Evolutionary conservation across 1,140 invertebrate genomes (phyloP), one percentile per base, ranked within the genome.

Genomic region (Metaphire vulgaris): DNA sequence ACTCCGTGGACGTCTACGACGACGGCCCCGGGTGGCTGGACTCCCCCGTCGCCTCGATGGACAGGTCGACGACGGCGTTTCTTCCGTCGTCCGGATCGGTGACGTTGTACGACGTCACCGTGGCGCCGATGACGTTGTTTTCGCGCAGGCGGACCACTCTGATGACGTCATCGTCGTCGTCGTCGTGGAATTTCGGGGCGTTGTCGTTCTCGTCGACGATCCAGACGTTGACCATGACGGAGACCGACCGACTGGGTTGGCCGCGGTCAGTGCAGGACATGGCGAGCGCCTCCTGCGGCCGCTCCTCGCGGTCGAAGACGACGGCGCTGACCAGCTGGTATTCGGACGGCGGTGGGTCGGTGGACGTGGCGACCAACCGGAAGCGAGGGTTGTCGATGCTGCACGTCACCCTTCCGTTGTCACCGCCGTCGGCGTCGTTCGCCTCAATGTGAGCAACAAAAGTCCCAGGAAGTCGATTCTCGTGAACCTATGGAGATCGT

Each of bases 391-490:
- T 56, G 41, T 56, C 41, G 41, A 76, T 32, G 14, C 29, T 28
- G 68, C 75, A 76, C n/a, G n/a, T 26, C 30, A 76, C 33, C 33
- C n/a, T 29, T n/a, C 75, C 75, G 30, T 72, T 76, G 29, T 28
- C 69, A 21, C 75, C 75, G 28, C 31, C 69, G 71, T 76, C 75
- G 1, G 31, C 26, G 34, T 76, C 75, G 26, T 32, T 41, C 16
- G 71, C 75, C 1, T n/a, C 26, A 2, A 76, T 28, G n/a, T 76
- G 69, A 6, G 75, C 67, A 16, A 70, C 75, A 68, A 76, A 76
- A 12, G 75, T 34, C 12, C 75, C 75, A 30, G 66, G 26, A n/a
- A 33, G 67, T 1, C n/a, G 28, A 72, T 72, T 67, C 66, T 76
- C 75, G 2, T 21, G 31, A 1, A 76, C 69, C 29, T 76, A 26